Evolutionary conservation across 23 tunicate genomes (phyloP).

Genomic region (Phallusia fumigata): DNA sequence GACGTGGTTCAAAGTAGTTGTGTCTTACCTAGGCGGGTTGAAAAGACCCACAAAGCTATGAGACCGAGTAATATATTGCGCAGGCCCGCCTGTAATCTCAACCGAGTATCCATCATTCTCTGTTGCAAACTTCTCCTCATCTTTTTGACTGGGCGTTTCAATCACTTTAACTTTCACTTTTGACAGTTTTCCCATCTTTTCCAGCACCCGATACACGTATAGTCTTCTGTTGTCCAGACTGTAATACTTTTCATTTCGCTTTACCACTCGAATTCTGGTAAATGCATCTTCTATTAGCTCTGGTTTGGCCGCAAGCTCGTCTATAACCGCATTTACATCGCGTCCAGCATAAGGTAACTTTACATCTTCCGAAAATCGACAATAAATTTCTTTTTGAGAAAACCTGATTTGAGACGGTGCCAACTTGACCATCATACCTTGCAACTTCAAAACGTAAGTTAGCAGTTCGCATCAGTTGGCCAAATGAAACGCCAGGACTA

Average conservation of each 20-base stretch:
- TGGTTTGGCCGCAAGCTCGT: background rate
- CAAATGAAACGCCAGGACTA: too few species aligned
- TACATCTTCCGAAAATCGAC: background rate
- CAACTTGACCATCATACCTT: background rate
- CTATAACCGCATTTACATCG: background rate
- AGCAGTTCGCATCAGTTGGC: too few species aligned
- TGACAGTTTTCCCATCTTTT: background rate
- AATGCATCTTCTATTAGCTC: background rate
- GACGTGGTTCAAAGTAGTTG: too few species aligned
- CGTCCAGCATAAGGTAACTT: too few species aligned
- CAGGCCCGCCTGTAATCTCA: too few species aligned
- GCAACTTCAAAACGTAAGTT: too few species aligned
- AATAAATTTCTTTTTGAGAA: background rate
- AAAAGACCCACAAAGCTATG: too few species aligned
- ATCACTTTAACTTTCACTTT: background rate
- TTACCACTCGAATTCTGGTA: background rate
- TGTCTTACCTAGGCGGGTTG: too few species aligned
- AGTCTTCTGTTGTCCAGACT: conserved; percentile 1
- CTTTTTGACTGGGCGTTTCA: background rate
- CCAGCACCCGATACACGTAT: conserved; percentile 1
- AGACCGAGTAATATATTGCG: too few species aligned
- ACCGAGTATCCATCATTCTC: background rate
- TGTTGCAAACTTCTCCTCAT: background rate
- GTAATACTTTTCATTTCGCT: background rate
- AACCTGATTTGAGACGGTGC: background rate